Evolutionary conservation across 2,113 vertebrate genomes (phyloP).

Genomic region (Rhinichthys klamathensis): DNA sequence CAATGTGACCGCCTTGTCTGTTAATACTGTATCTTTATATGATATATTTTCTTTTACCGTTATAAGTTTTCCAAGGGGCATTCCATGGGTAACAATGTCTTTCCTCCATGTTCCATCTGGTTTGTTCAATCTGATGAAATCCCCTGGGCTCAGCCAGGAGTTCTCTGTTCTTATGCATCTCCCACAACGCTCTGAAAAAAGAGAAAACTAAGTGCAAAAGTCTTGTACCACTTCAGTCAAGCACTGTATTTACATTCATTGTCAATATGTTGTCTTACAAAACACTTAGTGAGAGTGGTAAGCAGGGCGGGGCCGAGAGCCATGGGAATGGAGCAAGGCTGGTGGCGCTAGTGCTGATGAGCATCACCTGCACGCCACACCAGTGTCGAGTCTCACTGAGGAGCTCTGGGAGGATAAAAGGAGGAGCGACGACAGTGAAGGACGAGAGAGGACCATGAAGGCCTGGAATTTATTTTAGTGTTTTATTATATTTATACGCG

Average conservation of each 20-base stretch:
- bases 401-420: no score
- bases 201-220: not conserved
- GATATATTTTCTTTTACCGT: conserved; percentile 20
- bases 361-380: no score
- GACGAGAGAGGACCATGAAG: no score
- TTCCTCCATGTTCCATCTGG: conserved; percentile 37
- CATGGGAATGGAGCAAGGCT: no score
- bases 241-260: not conserved
- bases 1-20: not conserved
- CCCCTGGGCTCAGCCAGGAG: conserved; percentile 37
- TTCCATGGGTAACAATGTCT: conserved; percentile 3
- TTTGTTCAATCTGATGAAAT: conserved; percentile 10
- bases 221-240: not conserved
- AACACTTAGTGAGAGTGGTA: not conserved
- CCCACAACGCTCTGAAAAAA: conserved; percentile 30
- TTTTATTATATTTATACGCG: no score
- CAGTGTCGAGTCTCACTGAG: no score
- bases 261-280: not conserved
- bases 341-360: no score
- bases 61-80: conserved; percentile 40
- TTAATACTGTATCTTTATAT: no score
- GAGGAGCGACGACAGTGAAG: no score
- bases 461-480: no score
- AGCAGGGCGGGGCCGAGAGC: no score
- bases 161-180: conserved; percentile 51